phyloP scores from a whole-genome alignment of 2,888 invertebrate genomes.

The Aleiodes testaceus region DNA sequence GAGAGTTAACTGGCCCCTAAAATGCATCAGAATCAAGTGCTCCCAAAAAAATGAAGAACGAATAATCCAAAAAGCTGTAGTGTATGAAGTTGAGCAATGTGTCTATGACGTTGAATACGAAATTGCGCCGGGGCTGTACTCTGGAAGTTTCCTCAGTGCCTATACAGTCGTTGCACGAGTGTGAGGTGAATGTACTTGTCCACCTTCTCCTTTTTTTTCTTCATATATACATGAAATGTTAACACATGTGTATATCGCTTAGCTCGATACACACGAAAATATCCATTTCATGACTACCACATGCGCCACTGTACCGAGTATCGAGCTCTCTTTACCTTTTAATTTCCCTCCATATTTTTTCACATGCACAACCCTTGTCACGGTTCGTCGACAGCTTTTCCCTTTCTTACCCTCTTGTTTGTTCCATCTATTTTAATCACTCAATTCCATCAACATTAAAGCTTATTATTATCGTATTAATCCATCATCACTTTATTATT shows the following conservation, averaged over 20 bases:
- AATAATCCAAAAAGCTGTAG: not conserved
- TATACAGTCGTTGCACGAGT: slow-evolving; percentile 30
- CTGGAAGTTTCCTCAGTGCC: slow-evolving; percentile 28
- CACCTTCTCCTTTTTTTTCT: slow-evolving; percentile 44
- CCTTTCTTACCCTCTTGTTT: slow-evolving; percentile 20
- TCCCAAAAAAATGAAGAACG: no score
- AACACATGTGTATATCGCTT: slow-evolving; percentile 42
- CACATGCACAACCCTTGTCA: slow-evolving; percentile 22
- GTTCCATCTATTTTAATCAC: slow-evolving; percentile 16
- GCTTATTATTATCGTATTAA: no score
- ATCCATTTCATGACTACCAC: slow-evolving; percentile 50
- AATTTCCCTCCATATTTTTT: no score
- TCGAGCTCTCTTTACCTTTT: slow-evolving; percentile 3
- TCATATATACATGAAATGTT: not conserved
- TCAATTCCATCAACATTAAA: slow-evolving; percentile 5
- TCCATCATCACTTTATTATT: no score
- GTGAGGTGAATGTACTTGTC: slow-evolving; percentile 56
- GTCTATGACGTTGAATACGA: slow-evolving; percentile 53
- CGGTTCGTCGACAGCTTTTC: slow-evolving; percentile 33
- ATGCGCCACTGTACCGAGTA: slow-evolving; percentile 13
- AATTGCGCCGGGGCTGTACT: slow-evolving; percentile 44
- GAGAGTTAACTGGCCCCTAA: no score
- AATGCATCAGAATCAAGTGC: no score
- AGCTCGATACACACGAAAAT: slow-evolving; percentile 42
- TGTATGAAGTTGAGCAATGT: slow-evolving; percentile 34